phyloP scores from a whole-genome alignment of 1,140 invertebrate genomes.

The Colletes gigas region DNA sequence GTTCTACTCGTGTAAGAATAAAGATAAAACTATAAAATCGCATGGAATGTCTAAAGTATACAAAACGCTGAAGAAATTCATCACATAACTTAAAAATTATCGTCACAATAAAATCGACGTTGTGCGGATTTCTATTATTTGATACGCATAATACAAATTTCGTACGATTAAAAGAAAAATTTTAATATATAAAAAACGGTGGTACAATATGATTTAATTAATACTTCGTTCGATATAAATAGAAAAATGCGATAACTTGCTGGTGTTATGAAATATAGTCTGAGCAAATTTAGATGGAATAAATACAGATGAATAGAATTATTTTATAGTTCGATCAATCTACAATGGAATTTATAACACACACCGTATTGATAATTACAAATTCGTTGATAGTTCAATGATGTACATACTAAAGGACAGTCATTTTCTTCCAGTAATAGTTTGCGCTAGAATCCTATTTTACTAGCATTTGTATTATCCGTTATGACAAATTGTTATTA shows the following conservation, averaged over 20 bases:
- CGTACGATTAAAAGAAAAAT: conserved; percentile 8
- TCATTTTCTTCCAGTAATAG: conserved; percentile 38
- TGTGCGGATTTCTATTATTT: conserved; percentile 19
- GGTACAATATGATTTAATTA: conserved; percentile 25
- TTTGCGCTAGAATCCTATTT: conserved; percentile 37
- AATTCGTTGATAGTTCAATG: conserved; percentile 61
- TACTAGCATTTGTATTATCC: conserved; percentile 34
- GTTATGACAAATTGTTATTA: conserved; percentile 42
- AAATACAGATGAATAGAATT: conserved; percentile 50
- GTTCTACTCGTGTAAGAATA: conserved; percentile 17
- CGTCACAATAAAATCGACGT: conserved; percentile 32
- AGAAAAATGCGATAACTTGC: not conserved
- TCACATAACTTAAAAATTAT: conserved; percentile 47
- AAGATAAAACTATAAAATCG: conserved; percentile 37
- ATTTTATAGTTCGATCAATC: conserved; percentile 26
- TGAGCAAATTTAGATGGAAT: conserved; percentile 53
- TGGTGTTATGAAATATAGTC: not conserved
- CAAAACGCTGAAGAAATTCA: conserved; percentile 34
- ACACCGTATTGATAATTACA: conserved; percentile 41
- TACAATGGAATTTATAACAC: conserved; percentile 35
- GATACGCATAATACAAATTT: conserved; percentile 18
- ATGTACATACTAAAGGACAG: conserved; percentile 47
- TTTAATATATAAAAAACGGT: conserved; percentile 22
- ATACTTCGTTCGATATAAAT: conserved; percentile 39
- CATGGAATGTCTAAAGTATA: conserved; percentile 48